Base-by-base conservation (phyloP, 2,888 invertebrate species). In the Lasioglossum lativentre region DNA sequence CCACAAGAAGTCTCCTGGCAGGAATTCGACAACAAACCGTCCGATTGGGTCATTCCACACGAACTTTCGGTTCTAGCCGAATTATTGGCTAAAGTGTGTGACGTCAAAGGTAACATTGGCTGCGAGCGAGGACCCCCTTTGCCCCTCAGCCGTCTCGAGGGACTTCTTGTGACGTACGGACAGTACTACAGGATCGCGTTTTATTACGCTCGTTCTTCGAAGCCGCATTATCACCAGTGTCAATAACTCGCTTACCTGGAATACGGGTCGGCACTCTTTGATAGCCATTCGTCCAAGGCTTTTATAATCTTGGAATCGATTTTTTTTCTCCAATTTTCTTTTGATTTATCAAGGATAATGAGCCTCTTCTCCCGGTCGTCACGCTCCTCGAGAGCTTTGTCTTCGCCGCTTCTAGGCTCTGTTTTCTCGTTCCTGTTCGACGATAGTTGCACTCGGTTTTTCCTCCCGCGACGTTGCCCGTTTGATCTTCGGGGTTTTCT, bases 401-500 rank as follows among this genome's bases (percentile, higher is more conserved):
- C 78, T 78, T 19, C 23, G 6, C 16, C 40, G 56, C 12, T 72
- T 63, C 45, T 27, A 34, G 40, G n/a, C 30, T 4, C 14, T 8
- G 10, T 19, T 14, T n/a, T 0, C 23, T 23, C 45, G 45, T 14
- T 40, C 23, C 40, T n/a, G 70, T 63, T 63, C 63, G 30, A 6
- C 63, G 19, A 6, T 4, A 10, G 38, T 19, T 19, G 34, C 66
- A 8, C 45, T 23, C 40, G 19, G 56, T 68, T 78, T 75, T 75
- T 59, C 47, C 27, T 40, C 16, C 38, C 75, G 16, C 63, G 27
- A 23, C 56, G 52, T 63, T 70, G 16, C n/a, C 23, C 68, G 75
- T 85, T 85, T 76, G 77, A 84, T 82, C 83, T 68, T 47, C 30
- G 45, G 70, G 68, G 34, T 80, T 82, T 70, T 70, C 83, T 85